Base-by-base conservation (phyloP, 2,113 vertebrate species). In the Catharus bicknelli region DNA sequence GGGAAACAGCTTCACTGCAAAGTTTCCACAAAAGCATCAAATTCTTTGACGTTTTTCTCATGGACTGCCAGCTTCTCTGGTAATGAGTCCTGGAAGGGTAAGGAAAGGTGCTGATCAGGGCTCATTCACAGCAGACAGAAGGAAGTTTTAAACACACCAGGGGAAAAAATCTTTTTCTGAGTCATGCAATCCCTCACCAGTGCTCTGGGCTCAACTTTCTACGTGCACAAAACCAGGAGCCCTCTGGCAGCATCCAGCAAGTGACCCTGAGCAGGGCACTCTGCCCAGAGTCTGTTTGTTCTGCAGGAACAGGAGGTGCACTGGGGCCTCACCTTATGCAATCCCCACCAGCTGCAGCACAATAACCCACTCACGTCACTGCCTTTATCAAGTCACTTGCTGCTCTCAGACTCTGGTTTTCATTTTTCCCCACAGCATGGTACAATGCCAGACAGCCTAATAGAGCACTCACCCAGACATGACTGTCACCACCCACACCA, bases 21-120 rank as follows among this genome's bases (percentile, higher is more conserved):
- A 75, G 99, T 99, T 94, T 99, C 99, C 85, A 99, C 99, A 87
- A 99, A 99, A n/a, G 99, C 99, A 74, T 99, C 99, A 78, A 99
- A 99, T 95, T 99, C 99, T 61, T 99, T 98, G 17, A 99, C 99
- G 13, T 99, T 99, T 89, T 99, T 99, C 98, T 99, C 99, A 0
- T 99, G 99, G 68, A 99, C 98, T 54, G 99, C 99, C 96, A 99
- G 96, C 95, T 99, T 99, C 97, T 99, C 99, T 6, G 99, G 99
- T 86, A 99, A 97, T 0, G 99, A 99, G 95, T 99, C 99, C 99
- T 99, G 97, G 36, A 67, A 68, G 47, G 14, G 93, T 13, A 95
- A 58, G 69, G 63, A 80, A 90, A 48, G 79, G 16, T 67, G 34
- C 3, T 62, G 40, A 63, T 88, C 32, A 95, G 84, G 42, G 42